Conservation (phyloP, 2,888 invertebrate species). For the Eupithecia centaureata region DNA sequence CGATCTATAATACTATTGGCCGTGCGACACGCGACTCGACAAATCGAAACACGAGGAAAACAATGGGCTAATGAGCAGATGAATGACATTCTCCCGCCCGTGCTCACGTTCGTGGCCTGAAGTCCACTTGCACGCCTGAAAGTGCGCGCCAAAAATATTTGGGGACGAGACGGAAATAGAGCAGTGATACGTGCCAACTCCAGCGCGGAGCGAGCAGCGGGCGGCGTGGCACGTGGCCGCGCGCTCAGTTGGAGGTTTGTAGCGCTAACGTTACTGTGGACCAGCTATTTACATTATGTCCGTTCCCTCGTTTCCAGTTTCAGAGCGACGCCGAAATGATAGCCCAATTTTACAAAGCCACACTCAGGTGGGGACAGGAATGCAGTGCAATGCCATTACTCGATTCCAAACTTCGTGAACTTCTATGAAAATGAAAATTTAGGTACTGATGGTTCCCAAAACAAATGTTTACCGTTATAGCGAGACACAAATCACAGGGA, state of each 20-base stretch:
- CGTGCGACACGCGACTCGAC: constrained; percentile 64
- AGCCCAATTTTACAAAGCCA: constrained; percentile 27
- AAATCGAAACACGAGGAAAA: constrained; percentile 77
- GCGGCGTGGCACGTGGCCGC: constrained; percentile 68
- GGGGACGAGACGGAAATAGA: constrained; percentile 79
- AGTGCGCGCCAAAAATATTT: constrained; percentile 80
- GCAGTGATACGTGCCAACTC: constrained; percentile 75
- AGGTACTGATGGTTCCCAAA: not conserved
- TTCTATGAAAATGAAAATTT: not conserved
- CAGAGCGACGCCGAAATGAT: constrained; percentile 36
- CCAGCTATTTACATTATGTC: constrained; percentile 40
- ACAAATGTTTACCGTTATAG: not conserved
- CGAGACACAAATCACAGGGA: constrained; percentile 9
- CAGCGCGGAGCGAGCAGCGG: constrained; percentile 63
- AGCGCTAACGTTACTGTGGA: constrained; percentile 45
- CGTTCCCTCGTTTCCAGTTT: constrained; percentile 42
- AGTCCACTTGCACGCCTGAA: constrained; percentile 70
- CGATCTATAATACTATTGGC: constrained; percentile 70
- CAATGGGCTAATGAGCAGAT: constrained; percentile 80
- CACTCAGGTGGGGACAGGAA: constrained; percentile 11
- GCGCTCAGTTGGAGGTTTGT: constrained; percentile 54
- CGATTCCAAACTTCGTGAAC: not conserved
- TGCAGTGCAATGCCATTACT: not conserved
- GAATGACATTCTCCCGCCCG: constrained; percentile 76
- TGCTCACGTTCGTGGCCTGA: constrained; percentile 55